Conservation (phyloP, 2,113 vertebrate species). For the Centropus unirufus region DNA sequence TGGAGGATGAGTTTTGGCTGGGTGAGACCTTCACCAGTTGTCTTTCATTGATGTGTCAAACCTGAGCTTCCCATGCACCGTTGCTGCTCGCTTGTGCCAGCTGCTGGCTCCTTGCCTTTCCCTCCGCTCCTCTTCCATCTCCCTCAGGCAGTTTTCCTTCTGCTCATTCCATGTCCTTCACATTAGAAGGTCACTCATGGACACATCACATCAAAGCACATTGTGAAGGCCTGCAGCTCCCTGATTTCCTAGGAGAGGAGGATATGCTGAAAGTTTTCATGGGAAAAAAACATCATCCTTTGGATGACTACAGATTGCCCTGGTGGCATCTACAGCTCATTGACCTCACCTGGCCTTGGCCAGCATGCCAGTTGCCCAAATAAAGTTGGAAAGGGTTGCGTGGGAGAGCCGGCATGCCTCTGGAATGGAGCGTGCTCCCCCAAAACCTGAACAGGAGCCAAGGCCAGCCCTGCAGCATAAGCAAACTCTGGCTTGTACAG, state of each 20-base stretch:
- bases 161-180: slow-evolving; percentile 40
- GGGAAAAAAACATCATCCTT: background rate
- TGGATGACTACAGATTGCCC: background rate
- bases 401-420: background rate
- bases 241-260: background rate
- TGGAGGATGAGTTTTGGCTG: slow-evolving; percentile 98
- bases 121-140: background rate
- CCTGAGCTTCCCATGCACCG: background rate
- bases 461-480: background rate
- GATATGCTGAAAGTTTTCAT: background rate
- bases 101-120: slow-evolving; percentile 18
- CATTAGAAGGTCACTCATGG: slow-evolving; percentile 16
- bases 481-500: background rate
- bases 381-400: background rate
- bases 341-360: background rate
- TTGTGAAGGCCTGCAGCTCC: background rate
- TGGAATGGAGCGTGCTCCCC: background rate
- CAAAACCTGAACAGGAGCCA: background rate
- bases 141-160: slow-evolving; percentile 4
- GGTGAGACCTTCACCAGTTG: slow-evolving; percentile 76
- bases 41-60: background rate
- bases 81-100: background rate
- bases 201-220: background rate
- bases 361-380: background rate
- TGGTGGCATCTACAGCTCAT: background rate